Conservation (phyloP, 2,113 vertebrate genomes). For the Chitala chitala region DNA sequence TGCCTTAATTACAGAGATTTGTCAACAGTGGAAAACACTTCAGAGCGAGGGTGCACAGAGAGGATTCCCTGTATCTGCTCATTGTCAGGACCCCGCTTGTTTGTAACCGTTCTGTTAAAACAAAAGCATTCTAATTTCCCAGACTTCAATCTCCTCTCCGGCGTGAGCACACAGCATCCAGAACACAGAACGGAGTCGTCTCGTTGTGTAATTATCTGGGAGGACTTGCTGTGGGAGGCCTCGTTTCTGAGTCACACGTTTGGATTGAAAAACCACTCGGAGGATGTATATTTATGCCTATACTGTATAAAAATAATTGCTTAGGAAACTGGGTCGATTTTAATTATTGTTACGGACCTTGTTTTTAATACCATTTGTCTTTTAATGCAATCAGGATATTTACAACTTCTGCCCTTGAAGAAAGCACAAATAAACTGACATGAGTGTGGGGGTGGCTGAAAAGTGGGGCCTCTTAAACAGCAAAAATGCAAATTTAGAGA, state of each 20-base stretch:
- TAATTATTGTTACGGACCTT: slow-evolving; percentile 21
- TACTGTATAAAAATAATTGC: slow-evolving; percentile 17
- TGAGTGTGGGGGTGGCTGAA: neutral
- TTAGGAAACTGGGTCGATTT: slow-evolving; percentile 18
- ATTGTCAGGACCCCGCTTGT: slow-evolving; percentile 12
- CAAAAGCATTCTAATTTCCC: slow-evolving; percentile 19
- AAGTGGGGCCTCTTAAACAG: neutral
- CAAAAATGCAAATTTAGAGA: no score
- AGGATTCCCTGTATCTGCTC: slow-evolving; percentile 13
- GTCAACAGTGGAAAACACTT: slow-evolving; percentile 22
- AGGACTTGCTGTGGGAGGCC: neutral
- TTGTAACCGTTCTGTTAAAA: slow-evolving; percentile 14
- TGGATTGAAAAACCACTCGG: slow-evolving; percentile 14
- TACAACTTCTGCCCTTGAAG: slow-evolving; percentile 18
- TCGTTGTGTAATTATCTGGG: slow-evolving; percentile 4
- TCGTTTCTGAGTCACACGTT: slow-evolving; percentile 4
- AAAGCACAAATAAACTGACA: neutral
- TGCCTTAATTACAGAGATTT: slow-evolving; percentile 26
- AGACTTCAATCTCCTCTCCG: neutral
- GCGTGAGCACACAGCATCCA: neutral
- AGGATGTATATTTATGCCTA: slow-evolving; percentile 16
- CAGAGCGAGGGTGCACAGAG: slow-evolving; percentile 8
- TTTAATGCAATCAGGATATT: slow-evolving; percentile 20
- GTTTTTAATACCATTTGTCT: slow-evolving; percentile 12
- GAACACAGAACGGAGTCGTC: neutral